A percentile compares a stretch with the other conserved stretches of the same genome.
phyloP scores from a whole-genome alignment of 1,140 invertebrate genomes.

The Adelges cooleyi region DNA sequence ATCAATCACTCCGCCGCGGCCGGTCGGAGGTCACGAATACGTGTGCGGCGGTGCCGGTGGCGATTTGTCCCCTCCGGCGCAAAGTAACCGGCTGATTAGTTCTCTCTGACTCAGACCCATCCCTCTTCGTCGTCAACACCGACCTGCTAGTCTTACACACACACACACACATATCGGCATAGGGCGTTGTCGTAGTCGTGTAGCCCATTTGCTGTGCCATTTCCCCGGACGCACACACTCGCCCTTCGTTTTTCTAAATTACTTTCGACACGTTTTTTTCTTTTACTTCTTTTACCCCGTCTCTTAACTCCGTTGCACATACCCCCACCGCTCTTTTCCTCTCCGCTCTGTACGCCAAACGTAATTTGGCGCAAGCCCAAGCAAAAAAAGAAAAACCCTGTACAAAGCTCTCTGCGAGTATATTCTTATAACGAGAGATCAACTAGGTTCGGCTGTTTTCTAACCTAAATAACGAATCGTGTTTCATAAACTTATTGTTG shows the following conservation, averaged over 20 bases:
- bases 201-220: conserved; percentile 26
- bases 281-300: conserved; percentile 11
- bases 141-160: too few relatives aligned
- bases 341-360: background rate
- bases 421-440: too few relatives aligned
- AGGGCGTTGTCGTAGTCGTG: conserved; percentile 22
- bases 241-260: conserved; percentile 31
- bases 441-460: too few relatives aligned
- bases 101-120: conserved; percentile 30
- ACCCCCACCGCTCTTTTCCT: conserved; percentile 25
- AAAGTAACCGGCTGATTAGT: conserved; percentile 26
- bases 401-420: too few relatives aligned
- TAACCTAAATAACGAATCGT: too few relatives aligned
- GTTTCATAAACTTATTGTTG: too few relatives aligned
- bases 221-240: conserved; percentile 19
- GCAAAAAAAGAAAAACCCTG: background rate
- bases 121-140: conserved; percentile 17
- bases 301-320: conserved; percentile 13
- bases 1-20: conserved; percentile 1
- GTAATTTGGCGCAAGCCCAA: conserved; percentile 32
- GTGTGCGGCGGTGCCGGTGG: background rate
- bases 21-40: background rate
- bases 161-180: conserved; percentile 1
- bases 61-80: conserved; percentile 30
- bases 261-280: conserved; percentile 29